A percentile compares a stretch with the other conserved stretches of the same genome.
These are phyloP conservation scores for Chrysomallon squamiferum DNA, from an alignment of 1,140 invertebrate species.

Conservation along the genomic window DNA sequence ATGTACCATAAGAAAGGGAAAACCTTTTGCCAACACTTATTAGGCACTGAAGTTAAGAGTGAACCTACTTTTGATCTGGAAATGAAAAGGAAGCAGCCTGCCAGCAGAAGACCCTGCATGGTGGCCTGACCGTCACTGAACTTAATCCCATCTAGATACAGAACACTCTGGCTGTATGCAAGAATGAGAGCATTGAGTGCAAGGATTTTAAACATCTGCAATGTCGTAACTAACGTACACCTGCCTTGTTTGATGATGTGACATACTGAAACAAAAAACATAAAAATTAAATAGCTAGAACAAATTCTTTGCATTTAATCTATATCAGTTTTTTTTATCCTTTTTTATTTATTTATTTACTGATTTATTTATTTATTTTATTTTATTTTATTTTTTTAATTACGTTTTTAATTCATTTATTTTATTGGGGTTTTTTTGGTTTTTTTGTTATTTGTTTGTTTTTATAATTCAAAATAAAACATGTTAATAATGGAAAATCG, in stretches of 20 bases:
- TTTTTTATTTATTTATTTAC: too few relatives aligned
- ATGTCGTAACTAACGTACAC: slow-evolving; percentile 96
- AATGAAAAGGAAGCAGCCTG: slow-evolving; percentile 97
- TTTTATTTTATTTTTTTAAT: too few relatives aligned
- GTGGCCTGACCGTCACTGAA: slow-evolving; percentile 98
- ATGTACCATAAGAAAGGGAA: too few relatives aligned
- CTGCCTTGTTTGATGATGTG: slow-evolving; percentile 99
- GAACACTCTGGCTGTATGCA: slow-evolving; percentile 97
- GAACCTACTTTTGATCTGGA: slow-evolving; percentile 91
- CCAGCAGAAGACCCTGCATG: slow-evolving; percentile 87
- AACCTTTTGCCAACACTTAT: too few relatives aligned
- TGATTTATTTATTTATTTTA: too few relatives aligned
- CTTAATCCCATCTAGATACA: slow-evolving; percentile 98
- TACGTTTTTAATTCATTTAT: too few relatives aligned
- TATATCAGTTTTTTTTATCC: neutral
- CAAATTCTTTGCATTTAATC: neutral
- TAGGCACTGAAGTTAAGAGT: too few relatives aligned
- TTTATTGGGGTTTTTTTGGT: too few relatives aligned
- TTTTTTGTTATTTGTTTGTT: too few relatives aligned
- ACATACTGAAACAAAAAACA: slow-evolving; percentile 76
- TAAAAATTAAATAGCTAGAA: too few relatives aligned
- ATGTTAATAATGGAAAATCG: too few relatives aligned
- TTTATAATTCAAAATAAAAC: too few relatives aligned
- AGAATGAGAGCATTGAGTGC: slow-evolving; percentile 97
- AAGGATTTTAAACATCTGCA: slow-evolving; percentile 99